Evolutionary conservation across 2,888 invertebrate species (phyloP).

Genomic region (Rotaria macrura): DNA sequence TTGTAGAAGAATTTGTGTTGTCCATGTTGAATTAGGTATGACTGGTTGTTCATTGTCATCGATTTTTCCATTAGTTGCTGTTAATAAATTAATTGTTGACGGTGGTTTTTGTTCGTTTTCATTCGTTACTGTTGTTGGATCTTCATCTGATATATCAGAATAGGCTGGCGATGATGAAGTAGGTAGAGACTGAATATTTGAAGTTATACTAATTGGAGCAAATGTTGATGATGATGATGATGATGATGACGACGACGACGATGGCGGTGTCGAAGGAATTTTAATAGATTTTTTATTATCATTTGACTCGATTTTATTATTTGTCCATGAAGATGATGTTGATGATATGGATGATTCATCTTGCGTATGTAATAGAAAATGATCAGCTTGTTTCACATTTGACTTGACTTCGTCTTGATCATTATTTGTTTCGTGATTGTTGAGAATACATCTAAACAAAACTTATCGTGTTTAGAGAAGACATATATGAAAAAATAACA

Average conservation of each 20-base stretch:
- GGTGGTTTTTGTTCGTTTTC: not conserved
- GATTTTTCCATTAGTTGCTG: not conserved
- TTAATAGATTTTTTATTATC: not conserved
- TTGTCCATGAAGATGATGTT: not conserved
- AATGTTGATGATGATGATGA: not conserved
- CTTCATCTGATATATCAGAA: conserved; percentile 1
- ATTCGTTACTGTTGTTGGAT: not conserved
- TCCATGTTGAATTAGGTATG: not conserved
- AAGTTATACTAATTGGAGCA: not conserved
- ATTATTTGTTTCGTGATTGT: not conserved
- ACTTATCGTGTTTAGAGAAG: too few species aligned
- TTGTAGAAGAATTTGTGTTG: not conserved
- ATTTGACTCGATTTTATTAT: not conserved
- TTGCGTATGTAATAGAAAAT: not conserved
- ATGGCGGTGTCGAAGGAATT: not conserved
- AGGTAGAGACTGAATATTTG: not conserved
- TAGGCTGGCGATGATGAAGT: not conserved
- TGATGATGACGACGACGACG: not conserved
- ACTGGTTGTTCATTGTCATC: not conserved
- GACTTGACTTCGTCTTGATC: not conserved
- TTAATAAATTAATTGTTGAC: not conserved
- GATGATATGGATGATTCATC: not conserved
- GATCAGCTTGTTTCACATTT: not conserved
- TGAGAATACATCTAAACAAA: not conserved
- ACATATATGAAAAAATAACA: too few species aligned